Evolutionary conservation across 2,113 vertebrate species (phyloP), one percentile per base, ranked within the genome.

Genomic region (Mandrillus leucophaeus): DNA sequence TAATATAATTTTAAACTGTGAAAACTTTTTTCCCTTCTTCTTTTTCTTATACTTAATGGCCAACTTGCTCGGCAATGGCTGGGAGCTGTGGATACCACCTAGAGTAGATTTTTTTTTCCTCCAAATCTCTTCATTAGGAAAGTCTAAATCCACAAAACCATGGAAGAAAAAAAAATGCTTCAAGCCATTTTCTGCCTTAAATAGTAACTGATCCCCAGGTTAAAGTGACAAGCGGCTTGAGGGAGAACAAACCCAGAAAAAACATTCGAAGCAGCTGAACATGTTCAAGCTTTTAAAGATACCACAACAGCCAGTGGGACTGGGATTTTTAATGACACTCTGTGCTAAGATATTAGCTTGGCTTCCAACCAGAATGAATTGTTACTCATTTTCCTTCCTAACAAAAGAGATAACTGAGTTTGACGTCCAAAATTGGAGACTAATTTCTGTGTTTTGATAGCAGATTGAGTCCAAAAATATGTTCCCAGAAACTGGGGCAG

Each of bases 1-100:
- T 98, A 98, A 98, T 97, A 97, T 93, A 98, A 98, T 98, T 98
- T 98, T 95, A 98, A 98, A 98, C 82, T 95, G 98, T 5, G 0
- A 98, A 98, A 98, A 98, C 66, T 96, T 83, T 0, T 84, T 0
- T 5, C 13, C n/a, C 48, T 96, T 2, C 95, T 96, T 48, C 96
- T 97, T 88, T 70, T 94, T 98, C 97, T 96, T 97, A 84, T 97
- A 83, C 96, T 98, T 97, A 90, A 90, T 95, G 97, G 95, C 82
- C 88, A 98, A 76, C 92, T 92, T 88, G 95, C 94, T 97, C 76
- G 70, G 84, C 91, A 94, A 59, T 97, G 70, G 40, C 75, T 11
- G 88, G 95, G 94, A 95, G 93, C 86, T 97, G 48, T 86, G 95
- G 81, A 48, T 85, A 20, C 80, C 96, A 93, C 59, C 95, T 96